Conservation (phyloP, 2,113 vertebrate species). For the Mobula hypostoma region DNA sequence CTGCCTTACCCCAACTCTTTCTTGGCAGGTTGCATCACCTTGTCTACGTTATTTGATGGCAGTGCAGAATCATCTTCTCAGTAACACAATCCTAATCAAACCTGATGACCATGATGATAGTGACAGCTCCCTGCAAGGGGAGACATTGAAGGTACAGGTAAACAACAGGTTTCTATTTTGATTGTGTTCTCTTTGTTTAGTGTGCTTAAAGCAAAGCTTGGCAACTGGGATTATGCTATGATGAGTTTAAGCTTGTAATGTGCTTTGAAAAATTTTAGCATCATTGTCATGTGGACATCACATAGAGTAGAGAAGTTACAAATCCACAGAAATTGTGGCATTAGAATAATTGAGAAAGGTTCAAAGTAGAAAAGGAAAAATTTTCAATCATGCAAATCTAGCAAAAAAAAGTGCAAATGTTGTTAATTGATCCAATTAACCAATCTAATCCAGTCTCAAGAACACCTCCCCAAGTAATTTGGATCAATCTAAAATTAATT, state of each 20-base stretch:
- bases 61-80: constrained; percentile 97
- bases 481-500: background rate
- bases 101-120: constrained; percentile 95
- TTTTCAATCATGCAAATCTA: background rate
- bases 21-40: constrained; percentile 84
- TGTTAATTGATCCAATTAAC: background rate
- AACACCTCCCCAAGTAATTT: background rate
- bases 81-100: constrained; percentile 93
- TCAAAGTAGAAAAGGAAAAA: background rate
- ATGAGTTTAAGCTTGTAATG: background rate
- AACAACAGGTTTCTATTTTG: constrained; percentile 86
- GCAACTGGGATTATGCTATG: background rate
- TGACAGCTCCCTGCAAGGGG: constrained; percentile 98
- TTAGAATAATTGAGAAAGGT: background rate
- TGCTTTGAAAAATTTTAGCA: background rate
- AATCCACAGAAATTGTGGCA: background rate
- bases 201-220: background rate
- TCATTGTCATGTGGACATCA: background rate
- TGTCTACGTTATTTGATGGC: constrained; percentile 97
- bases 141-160: constrained; percentile 99
- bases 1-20: background rate
- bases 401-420: background rate
- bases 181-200: constrained; percentile 54
- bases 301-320: background rate
- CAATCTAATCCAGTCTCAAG: background rate